Conservation (phyloP, 2,113 vertebrate species). For the Numida meleagris region DNA sequence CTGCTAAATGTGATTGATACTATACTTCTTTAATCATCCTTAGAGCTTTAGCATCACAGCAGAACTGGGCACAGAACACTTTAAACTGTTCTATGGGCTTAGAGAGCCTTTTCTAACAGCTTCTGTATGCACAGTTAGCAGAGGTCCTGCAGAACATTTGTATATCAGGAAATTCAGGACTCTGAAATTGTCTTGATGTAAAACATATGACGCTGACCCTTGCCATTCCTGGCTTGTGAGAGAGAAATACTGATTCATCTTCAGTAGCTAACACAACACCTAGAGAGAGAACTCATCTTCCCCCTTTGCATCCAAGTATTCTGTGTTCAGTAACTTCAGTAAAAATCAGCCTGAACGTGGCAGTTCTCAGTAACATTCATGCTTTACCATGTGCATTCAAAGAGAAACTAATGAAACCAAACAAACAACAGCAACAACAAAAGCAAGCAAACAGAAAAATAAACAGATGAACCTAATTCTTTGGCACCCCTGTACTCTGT, state of each 20-base stretch:
- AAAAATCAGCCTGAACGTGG: not conserved
- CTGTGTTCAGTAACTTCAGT: not conserved
- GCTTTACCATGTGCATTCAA: not conserved
- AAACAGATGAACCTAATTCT: not conserved
- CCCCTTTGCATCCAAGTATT: not conserved
- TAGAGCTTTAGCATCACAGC: not conserved
- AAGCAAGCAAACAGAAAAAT: not conserved
- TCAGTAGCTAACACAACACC: not conserved
- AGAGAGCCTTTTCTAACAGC: not conserved
- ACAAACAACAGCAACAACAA: not conserved
- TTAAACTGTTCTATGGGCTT: not conserved
- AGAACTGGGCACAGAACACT: not conserved
- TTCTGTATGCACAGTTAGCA: fast-evolving
- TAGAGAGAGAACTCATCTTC: not conserved
- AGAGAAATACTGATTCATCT: not conserved
- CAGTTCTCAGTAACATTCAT: not conserved
- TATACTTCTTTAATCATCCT: not conserved
- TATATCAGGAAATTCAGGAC: not conserved
- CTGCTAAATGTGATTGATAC: not conserved
- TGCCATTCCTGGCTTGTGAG: not conserved
- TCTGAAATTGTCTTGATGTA: not conserved
- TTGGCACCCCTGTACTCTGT: not conserved
- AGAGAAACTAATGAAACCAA: not conserved
- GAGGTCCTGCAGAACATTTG: not conserved
- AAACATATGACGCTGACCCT: not conserved